Base-by-base conservation (phyloP, 2,888 invertebrate species). In the Augiades crinisus region DNA sequence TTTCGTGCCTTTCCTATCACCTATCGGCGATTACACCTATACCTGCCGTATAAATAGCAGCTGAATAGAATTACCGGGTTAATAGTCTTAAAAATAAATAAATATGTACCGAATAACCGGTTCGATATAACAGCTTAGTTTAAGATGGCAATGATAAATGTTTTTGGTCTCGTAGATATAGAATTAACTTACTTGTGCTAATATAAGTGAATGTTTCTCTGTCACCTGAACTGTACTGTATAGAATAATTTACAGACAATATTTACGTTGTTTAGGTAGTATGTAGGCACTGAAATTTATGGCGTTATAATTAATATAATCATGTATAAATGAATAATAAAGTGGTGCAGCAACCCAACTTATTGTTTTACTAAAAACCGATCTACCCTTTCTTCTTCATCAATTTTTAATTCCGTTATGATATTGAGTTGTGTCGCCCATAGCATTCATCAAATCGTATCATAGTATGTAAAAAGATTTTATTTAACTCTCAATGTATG, bases 211-310 rank as follows among this genome's bases (percentile, higher is more conserved):
- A 75, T 75, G 74, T 77, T 78, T 73, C 72, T 75, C 78, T 77
- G 78, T 77, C 75, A 77, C 78, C 68, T 61, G 66, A 76, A 70
- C 71, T 71, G 75, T 75, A 75, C 59, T 82, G 79, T 84, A 84
- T 81, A 85, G 61, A 72, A 75, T 76, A 74, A 76, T 75, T 78
- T 80, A 78, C 79, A 77, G 88, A 87, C 87, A 88, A 87, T 87
- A 86, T 84, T 77, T 81, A 76, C 66, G 79, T 83, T 87, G 87
- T 86, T 87, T 86, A 87, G 84, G 85, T 88, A 87, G 87, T 86
- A 75, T 64, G 85, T 89, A 87, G 87, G 78, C 85, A 85, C 83
- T 80, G 80, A 81, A 86, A 79, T 89, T 88, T 88, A 88, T 86
- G 86, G 81, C 76, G 87, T 87, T 88, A n/a, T n/a, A 77, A 84